These are phyloP conservation scores for Rhopilema esculentum DNA, from an alignment of 30 jellyfish, hydroid and myxozoan genomes.

Conservation along the genomic window DNA sequence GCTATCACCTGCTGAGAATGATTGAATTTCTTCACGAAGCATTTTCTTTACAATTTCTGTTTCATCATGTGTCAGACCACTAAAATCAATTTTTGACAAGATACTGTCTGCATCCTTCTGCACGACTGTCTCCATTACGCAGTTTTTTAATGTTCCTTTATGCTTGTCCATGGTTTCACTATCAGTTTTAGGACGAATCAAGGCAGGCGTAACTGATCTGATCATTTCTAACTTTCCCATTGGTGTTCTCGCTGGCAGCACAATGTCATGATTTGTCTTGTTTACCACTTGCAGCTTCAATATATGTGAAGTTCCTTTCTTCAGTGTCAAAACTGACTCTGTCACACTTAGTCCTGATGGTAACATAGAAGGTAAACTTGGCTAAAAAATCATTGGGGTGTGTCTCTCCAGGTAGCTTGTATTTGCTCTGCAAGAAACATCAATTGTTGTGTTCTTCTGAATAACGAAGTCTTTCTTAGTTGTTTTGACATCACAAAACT, in stretches of 20 bases:
- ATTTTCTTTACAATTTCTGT: background rate
- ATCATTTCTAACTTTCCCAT: slow-evolving; percentile 41
- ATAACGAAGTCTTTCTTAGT: slow-evolving; percentile 5
- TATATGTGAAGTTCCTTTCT: slow-evolving; percentile 33
- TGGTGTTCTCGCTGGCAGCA: slow-evolving; percentile 60
- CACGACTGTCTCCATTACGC: background rate
- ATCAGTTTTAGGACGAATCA: slow-evolving; percentile 5
- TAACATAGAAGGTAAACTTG: slow-evolving; percentile 7
- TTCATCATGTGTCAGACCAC: slow-evolving; percentile 2
- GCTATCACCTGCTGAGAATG: slow-evolving; percentile 20
- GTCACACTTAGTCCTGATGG: slow-evolving; percentile 48
- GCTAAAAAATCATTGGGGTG: slow-evolving; percentile 49
- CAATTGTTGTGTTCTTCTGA: slow-evolving; percentile 25
- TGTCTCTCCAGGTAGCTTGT: slow-evolving; percentile 20
- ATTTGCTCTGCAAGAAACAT: slow-evolving; percentile 33
- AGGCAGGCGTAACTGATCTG: slow-evolving; percentile 63
- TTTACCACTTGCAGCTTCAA: slow-evolving; percentile 49
- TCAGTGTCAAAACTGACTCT: slow-evolving; percentile 24
- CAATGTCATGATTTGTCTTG: slow-evolving; percentile 36
- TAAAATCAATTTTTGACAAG: background rate
- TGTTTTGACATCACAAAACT: background rate
- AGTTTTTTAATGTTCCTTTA: slow-evolving; percentile 26
- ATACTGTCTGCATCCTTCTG: slow-evolving; percentile 12
- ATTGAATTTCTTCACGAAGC: slow-evolving; percentile 21
- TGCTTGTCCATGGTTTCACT: slow-evolving; percentile 11